phyloP scores from a whole-genome alignment of 2,113 vertebrate species.

The Sardina pilchardus region DNA sequence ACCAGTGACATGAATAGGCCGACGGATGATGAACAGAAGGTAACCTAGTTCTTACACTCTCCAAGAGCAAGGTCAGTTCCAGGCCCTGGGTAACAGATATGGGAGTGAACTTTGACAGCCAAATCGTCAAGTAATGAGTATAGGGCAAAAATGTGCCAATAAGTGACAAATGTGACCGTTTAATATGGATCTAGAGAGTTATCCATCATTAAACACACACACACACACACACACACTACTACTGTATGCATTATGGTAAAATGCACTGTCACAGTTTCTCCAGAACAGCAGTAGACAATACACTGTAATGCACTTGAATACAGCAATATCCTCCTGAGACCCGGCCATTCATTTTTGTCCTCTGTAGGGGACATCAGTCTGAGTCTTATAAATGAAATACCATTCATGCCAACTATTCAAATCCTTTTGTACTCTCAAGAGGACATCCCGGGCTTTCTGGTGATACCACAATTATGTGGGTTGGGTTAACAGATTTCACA shows the following conservation, averaged over 20 bases:
- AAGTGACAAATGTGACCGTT: background rate
- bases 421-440: no score
- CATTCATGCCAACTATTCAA: no score
- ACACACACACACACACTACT: no score
- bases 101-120: background rate
- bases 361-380: no score
- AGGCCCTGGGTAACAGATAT: background rate
- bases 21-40: slow-evolving; percentile 26
- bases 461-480: no score
- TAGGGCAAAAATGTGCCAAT: background rate
- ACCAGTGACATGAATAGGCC: slow-evolving; percentile 12
- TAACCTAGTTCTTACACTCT: slow-evolving; percentile 29
- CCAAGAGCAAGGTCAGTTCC: background rate
- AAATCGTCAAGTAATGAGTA: background rate
- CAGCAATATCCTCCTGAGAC: no score
- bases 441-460: no score
- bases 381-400: no score
- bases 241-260: background rate
- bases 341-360: no score
- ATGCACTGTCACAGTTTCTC: background rate
- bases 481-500: no score
- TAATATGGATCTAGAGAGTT: background rate
- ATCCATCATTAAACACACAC: no score
- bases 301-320: no score
- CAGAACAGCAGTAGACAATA: background rate